Conservation (phyloP, 2,888 invertebrate genomes). For the Busseola fusca region DNA sequence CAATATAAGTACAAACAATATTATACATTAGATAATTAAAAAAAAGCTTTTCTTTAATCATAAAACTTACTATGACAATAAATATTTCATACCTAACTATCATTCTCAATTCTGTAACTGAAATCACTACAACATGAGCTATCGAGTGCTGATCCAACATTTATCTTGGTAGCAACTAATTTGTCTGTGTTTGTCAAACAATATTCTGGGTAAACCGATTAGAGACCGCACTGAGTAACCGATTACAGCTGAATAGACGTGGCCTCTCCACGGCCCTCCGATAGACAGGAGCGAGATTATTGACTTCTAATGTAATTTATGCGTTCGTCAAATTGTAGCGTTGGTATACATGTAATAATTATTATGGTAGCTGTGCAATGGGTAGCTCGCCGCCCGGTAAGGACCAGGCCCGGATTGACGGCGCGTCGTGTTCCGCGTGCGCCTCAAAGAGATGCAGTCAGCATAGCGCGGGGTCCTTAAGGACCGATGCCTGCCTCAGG, state of each 20-base stretch:
- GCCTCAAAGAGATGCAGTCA: no score
- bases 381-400: no score
- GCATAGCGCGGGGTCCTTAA: no score
- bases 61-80: not conserved
- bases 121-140: slow-evolving; percentile 38
- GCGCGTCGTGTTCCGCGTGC: no score
- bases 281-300: slow-evolving; percentile 50
- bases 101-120: not conserved
- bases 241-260: slow-evolving; percentile 53
- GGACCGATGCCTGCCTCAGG: no score
- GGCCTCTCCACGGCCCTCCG: slow-evolving; percentile 47
- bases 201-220: slow-evolving; percentile 70
- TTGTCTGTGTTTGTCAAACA: slow-evolving; percentile 65
- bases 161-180: slow-evolving; percentile 62
- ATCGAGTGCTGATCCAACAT: slow-evolving; percentile 53
- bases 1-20: no score
- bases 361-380: no score
- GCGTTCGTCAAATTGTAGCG: slow-evolving; percentile 46
- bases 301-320: slow-evolving; percentile 58
- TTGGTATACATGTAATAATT: slow-evolving; percentile 1
- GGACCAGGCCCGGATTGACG: no score
- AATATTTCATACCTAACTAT: not conserved
- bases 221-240: slow-evolving; percentile 62
- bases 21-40: not conserved
- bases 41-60: not conserved